These are phyloP conservation scores for Staurois parvus DNA, from an alignment of 2,797 vertebrate genomes.

Conservation along the genomic window DNA sequence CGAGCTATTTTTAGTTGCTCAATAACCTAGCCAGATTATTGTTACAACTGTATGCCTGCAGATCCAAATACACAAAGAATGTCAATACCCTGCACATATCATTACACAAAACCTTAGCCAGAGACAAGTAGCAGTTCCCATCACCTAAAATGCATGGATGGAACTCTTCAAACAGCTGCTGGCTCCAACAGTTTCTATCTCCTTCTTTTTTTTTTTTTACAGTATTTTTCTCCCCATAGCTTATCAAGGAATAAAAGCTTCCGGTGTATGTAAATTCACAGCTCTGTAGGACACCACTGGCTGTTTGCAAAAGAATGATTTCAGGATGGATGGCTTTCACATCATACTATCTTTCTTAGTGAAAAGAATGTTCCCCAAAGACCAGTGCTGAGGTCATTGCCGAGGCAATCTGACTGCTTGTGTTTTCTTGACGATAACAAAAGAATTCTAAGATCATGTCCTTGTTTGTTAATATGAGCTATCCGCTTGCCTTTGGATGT, in stretches of 20 bases:
- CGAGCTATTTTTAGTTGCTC: constrained; percentile 18
- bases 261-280: not conserved
- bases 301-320: constrained; percentile 5
- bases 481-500: not conserved
- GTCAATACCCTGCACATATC: not conserved
- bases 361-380: constrained; percentile 25
- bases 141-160: not conserved
- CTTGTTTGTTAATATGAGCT: constrained; percentile 26
- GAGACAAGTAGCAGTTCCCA: not conserved
- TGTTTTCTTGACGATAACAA: constrained; percentile 60
- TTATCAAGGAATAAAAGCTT: not conserved
- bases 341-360: constrained; percentile 4
- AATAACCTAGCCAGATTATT: constrained; percentile 9
- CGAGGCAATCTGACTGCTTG: constrained; percentile 60
- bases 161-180: not conserved
- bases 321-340: constrained; percentile 14
- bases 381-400: constrained; percentile 60
- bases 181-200: not conserved
- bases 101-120: not conserved
- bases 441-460: constrained; percentile 44
- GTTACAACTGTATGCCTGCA: constrained; percentile 4
- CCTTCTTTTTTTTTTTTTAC: not conserved
- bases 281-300: not conserved
- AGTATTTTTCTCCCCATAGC: not conserved
- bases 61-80: constrained; percentile 19